These are phyloP conservation scores for Pyralis farinalis DNA, from an alignment of 2,888 invertebrate genomes.

Conservation along the genomic window DNA sequence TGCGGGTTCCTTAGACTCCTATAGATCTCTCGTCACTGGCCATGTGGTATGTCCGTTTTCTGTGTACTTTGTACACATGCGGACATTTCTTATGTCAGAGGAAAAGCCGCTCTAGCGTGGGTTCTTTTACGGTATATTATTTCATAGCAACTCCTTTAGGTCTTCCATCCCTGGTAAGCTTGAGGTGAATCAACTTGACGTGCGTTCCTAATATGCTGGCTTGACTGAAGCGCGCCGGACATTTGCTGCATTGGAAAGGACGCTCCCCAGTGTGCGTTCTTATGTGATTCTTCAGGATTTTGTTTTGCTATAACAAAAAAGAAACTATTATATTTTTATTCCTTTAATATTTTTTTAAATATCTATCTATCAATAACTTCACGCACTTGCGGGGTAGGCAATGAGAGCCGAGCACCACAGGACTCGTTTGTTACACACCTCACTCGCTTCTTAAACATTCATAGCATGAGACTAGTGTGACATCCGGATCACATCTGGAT, in stretches of 20 bases:
- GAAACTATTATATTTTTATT: no score
- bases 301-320: conserved; percentile 39
- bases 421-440: conserved; percentile 66
- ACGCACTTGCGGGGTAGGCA: conserved; percentile 52
- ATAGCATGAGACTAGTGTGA: conserved; percentile 9
- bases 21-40: no score
- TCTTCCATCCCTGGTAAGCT: conserved; percentile 49
- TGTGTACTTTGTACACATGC: no score
- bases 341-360: no score
- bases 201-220: conserved; percentile 35
- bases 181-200: conserved; percentile 44
- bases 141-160: conserved; percentile 19
- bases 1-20: no score
- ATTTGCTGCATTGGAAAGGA: conserved; percentile 54
- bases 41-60: no score
- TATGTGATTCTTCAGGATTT: conserved; percentile 52
- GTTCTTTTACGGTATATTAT: no score
- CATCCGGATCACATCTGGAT: no score
- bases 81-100: no score
- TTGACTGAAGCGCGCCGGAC: conserved; percentile 58
- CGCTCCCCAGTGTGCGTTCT: conserved; percentile 66
- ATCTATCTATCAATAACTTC: no score
- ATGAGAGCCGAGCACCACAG: conserved; percentile 60
- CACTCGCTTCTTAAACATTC: conserved; percentile 52
- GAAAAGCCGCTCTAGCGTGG: no score